phyloP scores from a whole-genome alignment of 1,140 invertebrate species.

The Ericerus pela region DNA sequence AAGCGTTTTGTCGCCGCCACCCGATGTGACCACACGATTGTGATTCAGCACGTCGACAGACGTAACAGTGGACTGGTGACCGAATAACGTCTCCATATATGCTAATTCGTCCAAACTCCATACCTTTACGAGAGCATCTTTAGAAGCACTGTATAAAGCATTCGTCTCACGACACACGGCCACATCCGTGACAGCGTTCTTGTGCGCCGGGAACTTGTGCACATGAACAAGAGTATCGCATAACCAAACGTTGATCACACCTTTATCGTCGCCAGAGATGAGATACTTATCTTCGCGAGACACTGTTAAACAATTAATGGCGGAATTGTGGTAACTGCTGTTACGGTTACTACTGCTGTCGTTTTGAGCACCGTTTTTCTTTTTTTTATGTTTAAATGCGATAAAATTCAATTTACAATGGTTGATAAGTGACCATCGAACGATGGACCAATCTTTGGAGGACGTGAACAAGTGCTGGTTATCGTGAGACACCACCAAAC shows the following conservation, averaged over 20 bases:
- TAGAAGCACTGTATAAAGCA: conserved; percentile 54
- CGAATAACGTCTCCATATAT: conserved; percentile 90
- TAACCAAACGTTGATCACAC: conserved; percentile 69
- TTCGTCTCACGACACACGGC: conserved; percentile 77
- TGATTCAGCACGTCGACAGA: conserved; percentile 71
- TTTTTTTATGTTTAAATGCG: conserved; percentile 27
- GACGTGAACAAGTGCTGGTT: conserved; percentile 60
- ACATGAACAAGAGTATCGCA: conserved; percentile 56
- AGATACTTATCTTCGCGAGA: conserved; percentile 74
- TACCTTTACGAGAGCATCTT: conserved; percentile 74
- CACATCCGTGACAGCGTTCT: conserved; percentile 56
- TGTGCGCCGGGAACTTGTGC: conserved; percentile 68
- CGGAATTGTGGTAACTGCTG: conserved; percentile 35
- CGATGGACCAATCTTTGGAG: conserved; percentile 72
- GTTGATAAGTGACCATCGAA: conserved; percentile 59
- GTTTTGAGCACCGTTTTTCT: conserved; percentile 18
- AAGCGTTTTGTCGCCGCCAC: conserved; percentile 69
- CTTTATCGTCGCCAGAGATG: conserved; percentile 59
- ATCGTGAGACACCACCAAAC: conserved; percentile 61
- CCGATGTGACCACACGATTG: conserved; percentile 75
- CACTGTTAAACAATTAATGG: conserved; percentile 56
- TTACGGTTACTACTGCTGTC: background rate
- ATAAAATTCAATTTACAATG: conserved; percentile 31
- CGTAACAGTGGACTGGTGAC: conserved; percentile 76
- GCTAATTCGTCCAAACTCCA: conserved; percentile 93